These are phyloP conservation scores for Chelon labrosus DNA, from an alignment of 2,797 vertebrate genomes.

Conservation along the genomic window DNA sequence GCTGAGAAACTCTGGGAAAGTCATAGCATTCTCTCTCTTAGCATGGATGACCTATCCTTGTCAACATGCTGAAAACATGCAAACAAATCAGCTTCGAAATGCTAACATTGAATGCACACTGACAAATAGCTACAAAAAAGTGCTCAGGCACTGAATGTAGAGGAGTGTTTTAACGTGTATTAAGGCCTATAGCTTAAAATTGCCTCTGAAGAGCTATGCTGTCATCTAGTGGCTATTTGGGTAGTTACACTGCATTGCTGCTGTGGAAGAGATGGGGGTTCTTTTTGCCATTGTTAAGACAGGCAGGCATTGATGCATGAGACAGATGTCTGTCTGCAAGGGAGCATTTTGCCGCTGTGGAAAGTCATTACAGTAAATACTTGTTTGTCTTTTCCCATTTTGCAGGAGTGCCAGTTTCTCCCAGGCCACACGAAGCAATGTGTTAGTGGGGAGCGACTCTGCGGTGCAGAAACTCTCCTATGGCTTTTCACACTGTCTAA, in stretches of 20 bases:
- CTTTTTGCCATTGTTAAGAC: constrained; percentile 3
- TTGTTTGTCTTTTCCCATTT: constrained; percentile 37
- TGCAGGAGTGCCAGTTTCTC: constrained; percentile 98
- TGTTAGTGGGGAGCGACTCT: constrained; percentile 91
- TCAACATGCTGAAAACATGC: constrained; percentile 29
- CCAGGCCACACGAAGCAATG: constrained; percentile 90
- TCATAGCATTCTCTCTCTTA: constrained; percentile 27
- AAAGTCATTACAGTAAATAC: not conserved
- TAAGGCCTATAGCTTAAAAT: not conserved
- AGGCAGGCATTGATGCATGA: not conserved
- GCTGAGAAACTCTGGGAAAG: constrained; percentile 67
- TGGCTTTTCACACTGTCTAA: constrained; percentile 92
- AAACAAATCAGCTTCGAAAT: constrained; percentile 30
- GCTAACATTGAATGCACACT: not conserved
- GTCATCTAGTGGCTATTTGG: constrained; percentile 67
- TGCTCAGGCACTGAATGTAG: not conserved
- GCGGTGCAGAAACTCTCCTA: constrained; percentile 93
- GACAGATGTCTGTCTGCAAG: constrained; percentile 28
- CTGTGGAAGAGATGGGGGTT: not conserved
- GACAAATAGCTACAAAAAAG: not conserved
- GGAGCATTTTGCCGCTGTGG: constrained; percentile 1
- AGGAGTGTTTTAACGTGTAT: constrained; percentile 3
- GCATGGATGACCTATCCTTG: constrained; percentile 20
- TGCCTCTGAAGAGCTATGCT: constrained; percentile 44
- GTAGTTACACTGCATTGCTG: constrained; percentile 10